Evolutionary conservation across 2,113 vertebrate genomes (phyloP).

Genomic region (Saccopteryx bilineata): DNA sequence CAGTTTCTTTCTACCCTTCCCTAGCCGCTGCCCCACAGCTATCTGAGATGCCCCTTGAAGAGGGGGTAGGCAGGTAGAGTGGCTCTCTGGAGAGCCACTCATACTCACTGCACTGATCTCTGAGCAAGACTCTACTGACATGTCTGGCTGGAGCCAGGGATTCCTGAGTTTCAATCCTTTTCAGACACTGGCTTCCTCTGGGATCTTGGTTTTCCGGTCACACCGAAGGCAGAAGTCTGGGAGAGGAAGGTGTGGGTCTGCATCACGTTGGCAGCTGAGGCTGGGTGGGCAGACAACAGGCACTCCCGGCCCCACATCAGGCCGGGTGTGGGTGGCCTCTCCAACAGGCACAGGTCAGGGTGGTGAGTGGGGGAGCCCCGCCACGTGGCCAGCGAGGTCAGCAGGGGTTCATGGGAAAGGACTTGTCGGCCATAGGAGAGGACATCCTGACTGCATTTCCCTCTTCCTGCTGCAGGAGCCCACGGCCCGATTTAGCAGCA

Average conservation of each 20-base stretch:
- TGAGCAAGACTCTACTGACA: not conserved
- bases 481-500: slow-evolving; percentile 91
- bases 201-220: slow-evolving; percentile 81
- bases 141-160: slow-evolving; percentile 65
- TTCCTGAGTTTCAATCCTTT: slow-evolving; percentile 75
- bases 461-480: slow-evolving; percentile 91
- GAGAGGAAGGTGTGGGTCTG: slow-evolving; percentile 71
- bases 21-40: not conserved
- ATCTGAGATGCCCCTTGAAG: not conserved
- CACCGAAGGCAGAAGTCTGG: slow-evolving; percentile 65
- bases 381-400: slow-evolving; percentile 89
- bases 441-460: slow-evolving; percentile 93
- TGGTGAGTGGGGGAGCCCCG: slow-evolving; percentile 71
- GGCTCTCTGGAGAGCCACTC: not conserved
- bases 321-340: not conserved
- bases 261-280: not conserved
- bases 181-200: slow-evolving; percentile 84
- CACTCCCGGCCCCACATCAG: not conserved
- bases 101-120: not conserved
- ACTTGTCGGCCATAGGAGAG: slow-evolving; percentile 92
- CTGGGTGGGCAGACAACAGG: not conserved
- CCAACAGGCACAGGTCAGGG: not conserved
- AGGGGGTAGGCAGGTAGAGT: not conserved
- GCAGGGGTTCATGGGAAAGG: slow-evolving; percentile 95
- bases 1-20: not conserved